A percentile compares a stretch with the other conserved stretches of the same genome.
Evolutionary conservation across 64 coral and sea anemone species (phyloP).

Genomic region (Montipora foliosa): DNA sequence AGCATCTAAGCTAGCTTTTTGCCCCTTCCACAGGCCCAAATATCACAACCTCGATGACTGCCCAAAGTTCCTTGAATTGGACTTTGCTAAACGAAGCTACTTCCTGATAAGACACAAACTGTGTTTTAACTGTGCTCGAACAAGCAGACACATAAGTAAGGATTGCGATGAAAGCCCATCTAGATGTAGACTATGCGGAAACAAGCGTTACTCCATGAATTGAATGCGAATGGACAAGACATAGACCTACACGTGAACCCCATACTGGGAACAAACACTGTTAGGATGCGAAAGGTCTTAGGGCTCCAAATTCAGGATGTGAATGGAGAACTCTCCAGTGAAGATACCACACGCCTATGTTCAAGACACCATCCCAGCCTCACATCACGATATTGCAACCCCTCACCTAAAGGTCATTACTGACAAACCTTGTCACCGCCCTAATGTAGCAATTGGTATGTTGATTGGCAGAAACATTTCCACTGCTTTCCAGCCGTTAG

Average conservation of each 20-base stretch:
- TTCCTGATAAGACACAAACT: constrained; percentile 52
- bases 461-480: constrained; percentile 50
- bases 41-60: not conserved
- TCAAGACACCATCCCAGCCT: constrained; percentile 32
- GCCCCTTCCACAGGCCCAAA: no score
- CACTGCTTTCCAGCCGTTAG: constrained; percentile 26
- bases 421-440: not conserved
- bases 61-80: constrained; percentile 63
- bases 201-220: no score
- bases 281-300: constrained; percentile 6
- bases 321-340: constrained; percentile 1
- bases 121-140: constrained; percentile 40
- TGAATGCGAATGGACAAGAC: no score
- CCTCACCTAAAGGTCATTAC: constrained; percentile 24
- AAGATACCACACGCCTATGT: constrained; percentile 41
- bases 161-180: no score
- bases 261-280: constrained; percentile 14
- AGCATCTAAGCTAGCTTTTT: no score
- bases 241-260: not conserved
- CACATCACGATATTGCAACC: constrained; percentile 34
- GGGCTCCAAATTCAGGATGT: no score
- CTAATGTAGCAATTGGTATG: constrained; percentile 16
- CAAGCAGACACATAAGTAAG: no score
- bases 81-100: not conserved
- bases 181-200: no score